These are phyloP conservation scores for Blennius ocellaris DNA, from an alignment of 2,113 vertebrate species.

Conservation along the genomic window DNA sequence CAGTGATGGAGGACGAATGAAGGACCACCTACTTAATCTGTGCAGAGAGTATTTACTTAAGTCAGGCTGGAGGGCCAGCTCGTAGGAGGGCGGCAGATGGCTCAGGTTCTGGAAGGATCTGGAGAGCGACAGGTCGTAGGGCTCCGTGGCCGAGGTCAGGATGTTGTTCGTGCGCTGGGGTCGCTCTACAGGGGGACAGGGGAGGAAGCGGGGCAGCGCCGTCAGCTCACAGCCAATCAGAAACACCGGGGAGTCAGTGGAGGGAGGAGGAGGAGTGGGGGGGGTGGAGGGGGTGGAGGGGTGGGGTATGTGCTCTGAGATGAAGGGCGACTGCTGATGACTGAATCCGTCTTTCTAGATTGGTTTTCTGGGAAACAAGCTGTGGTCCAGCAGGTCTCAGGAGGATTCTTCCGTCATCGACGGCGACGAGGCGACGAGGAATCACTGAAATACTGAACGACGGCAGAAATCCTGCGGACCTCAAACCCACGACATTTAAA, in stretches of 20 bases:
- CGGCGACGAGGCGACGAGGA: no score
- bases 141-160: constrained; percentile 95
- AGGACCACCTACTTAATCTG: constrained; percentile 84
- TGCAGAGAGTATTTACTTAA: constrained; percentile 93
- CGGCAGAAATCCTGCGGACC: no score
- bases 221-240: constrained; percentile 36
- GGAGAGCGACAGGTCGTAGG: constrained; percentile 96
- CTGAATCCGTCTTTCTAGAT: no score
- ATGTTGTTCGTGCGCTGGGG: constrained; percentile 94
- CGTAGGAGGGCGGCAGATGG: constrained; percentile 93
- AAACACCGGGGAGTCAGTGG: constrained; percentile 22
- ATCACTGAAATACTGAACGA: no score
- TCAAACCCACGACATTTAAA: no score
- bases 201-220: constrained; percentile 31
- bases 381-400: no score
- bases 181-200: constrained; percentile 84
- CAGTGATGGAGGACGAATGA: constrained; percentile 49
- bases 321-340: background rate
- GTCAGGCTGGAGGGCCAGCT: constrained; percentile 91
- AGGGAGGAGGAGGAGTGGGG: background rate
- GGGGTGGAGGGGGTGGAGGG: constrained; percentile 8
- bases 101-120: constrained; percentile 98
- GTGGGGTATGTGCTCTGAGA: constrained; percentile 6
- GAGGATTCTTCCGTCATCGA: no score
- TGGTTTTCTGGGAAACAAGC: no score